These are phyloP conservation scores for Blastobasis adustella DNA, from an alignment of 2,888 invertebrate genomes.

Conservation along the genomic window DNA sequence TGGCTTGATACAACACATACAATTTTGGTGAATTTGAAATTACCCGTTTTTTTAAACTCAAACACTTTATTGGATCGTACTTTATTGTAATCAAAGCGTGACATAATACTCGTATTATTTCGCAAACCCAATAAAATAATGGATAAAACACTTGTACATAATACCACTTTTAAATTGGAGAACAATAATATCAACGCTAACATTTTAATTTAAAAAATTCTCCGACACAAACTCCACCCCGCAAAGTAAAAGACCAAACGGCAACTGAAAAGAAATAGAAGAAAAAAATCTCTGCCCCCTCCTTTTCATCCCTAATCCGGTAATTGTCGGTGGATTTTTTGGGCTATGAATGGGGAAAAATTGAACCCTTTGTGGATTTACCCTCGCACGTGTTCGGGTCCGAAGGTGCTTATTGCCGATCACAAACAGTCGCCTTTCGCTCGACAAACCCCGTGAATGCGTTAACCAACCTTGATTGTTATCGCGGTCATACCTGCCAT, in stretches of 20 bases:
- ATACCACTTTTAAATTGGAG: too few species aligned
- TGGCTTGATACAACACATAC: too few species aligned
- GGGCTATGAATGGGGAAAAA: constrained; percentile 45
- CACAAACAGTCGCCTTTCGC: constrained; percentile 35
- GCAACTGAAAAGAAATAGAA: constrained; percentile 27
- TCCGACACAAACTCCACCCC: constrained; percentile 28
- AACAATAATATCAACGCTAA: background rate
- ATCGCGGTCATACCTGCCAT: constrained; percentile 23
- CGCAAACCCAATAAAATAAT: too few species aligned
- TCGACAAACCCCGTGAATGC: constrained; percentile 25
- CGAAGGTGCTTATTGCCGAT: constrained; percentile 46
- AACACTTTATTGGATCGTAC: too few species aligned
- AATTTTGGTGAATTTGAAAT: too few species aligned
- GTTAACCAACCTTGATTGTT: constrained; percentile 37
- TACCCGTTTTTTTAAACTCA: too few species aligned
- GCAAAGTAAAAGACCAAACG: constrained; percentile 42
- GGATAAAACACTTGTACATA: too few species aligned
- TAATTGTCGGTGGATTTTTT: constrained; percentile 63
- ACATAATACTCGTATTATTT: too few species aligned
- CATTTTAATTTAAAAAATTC: constrained; percentile 48
- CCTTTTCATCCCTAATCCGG: constrained; percentile 60
- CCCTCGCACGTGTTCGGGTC: constrained; percentile 56
- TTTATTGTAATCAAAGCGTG: too few species aligned
- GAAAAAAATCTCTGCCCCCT: constrained; percentile 38
- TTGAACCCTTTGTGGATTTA: constrained; percentile 54